phyloP scores from a whole-genome alignment of 2,888 invertebrate species.

The Platycheirus rosarum region DNA sequence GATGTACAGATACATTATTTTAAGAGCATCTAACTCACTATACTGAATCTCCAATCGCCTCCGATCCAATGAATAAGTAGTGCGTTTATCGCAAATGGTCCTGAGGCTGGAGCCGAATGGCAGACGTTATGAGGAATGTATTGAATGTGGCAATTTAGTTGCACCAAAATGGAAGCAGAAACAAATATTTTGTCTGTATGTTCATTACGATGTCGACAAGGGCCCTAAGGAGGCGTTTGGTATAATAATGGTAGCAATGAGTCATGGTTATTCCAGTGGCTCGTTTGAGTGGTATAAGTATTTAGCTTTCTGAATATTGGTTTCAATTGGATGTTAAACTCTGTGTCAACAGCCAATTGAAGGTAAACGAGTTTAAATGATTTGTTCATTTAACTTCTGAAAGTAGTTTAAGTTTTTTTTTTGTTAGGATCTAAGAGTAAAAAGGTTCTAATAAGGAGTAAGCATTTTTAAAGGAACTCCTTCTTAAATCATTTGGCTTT shows the following conservation, averaged over 20 bases:
- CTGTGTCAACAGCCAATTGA: too few species aligned
- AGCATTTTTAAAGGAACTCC: too few species aligned
- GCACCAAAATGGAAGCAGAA: constrained; percentile 58
- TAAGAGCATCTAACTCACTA: constrained; percentile 68
- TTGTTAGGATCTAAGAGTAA: too few species aligned
- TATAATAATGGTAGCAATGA: constrained; percentile 2
- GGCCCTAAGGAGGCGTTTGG: constrained; percentile 29
- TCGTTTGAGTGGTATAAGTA: constrained; percentile 38
- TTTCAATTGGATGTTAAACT: constrained; percentile 23
- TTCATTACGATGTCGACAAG: constrained; percentile 68
- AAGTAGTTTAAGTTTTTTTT: too few species aligned
- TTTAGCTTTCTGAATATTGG: constrained; percentile 34
- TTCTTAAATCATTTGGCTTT: too few species aligned
- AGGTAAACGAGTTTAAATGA: too few species aligned
- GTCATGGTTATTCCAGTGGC: constrained; percentile 27
- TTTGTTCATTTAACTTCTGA: too few species aligned
- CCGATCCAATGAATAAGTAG: constrained; percentile 66
- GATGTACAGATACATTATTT: constrained; percentile 61
- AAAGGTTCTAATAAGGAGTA: too few species aligned
- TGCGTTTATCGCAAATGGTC: constrained; percentile 71
- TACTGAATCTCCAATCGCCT: constrained; percentile 18
- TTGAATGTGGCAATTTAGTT: constrained; percentile 66
- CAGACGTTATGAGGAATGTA: constrained; percentile 47
- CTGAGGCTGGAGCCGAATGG: constrained; percentile 51
- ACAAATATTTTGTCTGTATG: constrained; percentile 68